Conservation (phyloP, 2,888 invertebrate genomes). For the Hypsopygia costalis region DNA sequence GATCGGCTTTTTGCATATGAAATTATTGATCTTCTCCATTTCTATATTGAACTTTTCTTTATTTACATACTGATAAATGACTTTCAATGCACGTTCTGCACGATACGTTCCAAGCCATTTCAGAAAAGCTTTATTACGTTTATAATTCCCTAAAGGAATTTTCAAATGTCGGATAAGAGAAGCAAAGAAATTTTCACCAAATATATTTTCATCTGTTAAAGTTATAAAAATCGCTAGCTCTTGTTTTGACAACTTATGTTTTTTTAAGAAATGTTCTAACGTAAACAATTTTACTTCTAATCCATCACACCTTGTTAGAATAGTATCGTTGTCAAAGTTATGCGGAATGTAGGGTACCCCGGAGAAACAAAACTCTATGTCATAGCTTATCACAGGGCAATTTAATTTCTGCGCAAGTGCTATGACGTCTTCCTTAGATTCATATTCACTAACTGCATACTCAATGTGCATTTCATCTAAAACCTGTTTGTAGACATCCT, state of each 20-base stretch:
- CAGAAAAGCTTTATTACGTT: constrained; percentile 5
- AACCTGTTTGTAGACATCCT: constrained; percentile 29
- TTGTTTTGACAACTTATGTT: constrained; percentile 22
- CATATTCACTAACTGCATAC: constrained; percentile 28
- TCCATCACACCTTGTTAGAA: neutral
- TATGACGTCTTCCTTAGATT: constrained; percentile 34
- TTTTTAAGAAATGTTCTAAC: constrained; percentile 24
- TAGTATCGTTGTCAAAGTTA: constrained; percentile 9
- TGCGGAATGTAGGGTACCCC: constrained; percentile 31
- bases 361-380: constrained; percentile 36
- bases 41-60: constrained; percentile 11
- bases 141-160: neutral
- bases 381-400: constrained; percentile 37
- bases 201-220: constrained; percentile 26
- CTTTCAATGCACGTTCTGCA: neutral
- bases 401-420: constrained; percentile 32
- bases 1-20: constrained; percentile 13
- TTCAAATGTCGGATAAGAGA: constrained; percentile 17
- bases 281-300: constrained; percentile 25
- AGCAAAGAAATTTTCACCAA: constrained; percentile 24
- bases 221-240: constrained; percentile 31
- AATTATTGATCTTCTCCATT: neutral
- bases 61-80: constrained; percentile 3
- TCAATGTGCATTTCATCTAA: constrained; percentile 34
- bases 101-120: constrained; percentile 11